Conservation (phyloP, 2,113 vertebrate species). For the Alligator mississippiensis region DNA sequence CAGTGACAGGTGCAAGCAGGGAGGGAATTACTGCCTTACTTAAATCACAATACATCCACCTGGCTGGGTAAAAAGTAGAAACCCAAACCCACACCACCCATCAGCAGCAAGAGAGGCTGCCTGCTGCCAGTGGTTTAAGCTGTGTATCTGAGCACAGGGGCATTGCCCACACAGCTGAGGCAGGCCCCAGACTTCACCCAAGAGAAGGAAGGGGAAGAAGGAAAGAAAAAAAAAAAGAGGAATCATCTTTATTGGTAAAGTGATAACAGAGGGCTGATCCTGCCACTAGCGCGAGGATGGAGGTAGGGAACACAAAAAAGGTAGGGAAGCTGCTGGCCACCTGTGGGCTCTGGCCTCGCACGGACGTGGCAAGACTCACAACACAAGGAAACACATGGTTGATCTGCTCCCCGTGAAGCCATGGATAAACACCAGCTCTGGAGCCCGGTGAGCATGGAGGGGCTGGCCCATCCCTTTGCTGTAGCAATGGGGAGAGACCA, state of each 20-base stretch:
- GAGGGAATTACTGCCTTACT: no score
- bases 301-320: neutral
- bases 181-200: slow-evolving; percentile 1
- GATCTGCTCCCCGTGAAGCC: neutral
- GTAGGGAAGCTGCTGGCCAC: slow-evolving; percentile 2
- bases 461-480: neutral
- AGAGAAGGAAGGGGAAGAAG: neutral
- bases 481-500: neutral
- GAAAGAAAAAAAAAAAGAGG: slow-evolving; percentile 29
- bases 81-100: no score
- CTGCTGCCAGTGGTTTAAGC: neutral
- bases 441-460: neutral
- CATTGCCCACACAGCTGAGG: accelerated
- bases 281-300: no score
- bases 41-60: no score
- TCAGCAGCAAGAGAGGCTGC: no score
- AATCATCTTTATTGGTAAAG: slow-evolving; percentile 70
- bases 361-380: neutral
- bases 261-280: slow-evolving; percentile 58
- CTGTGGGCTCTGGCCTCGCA: neutral
- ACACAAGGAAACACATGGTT: neutral
- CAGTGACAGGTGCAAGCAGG: no score
- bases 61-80: no score
- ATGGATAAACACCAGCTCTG: neutral
- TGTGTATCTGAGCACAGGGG: neutral